Conservation (phyloP, 2,113 vertebrate species). For the Bolborhynchus lineola region DNA sequence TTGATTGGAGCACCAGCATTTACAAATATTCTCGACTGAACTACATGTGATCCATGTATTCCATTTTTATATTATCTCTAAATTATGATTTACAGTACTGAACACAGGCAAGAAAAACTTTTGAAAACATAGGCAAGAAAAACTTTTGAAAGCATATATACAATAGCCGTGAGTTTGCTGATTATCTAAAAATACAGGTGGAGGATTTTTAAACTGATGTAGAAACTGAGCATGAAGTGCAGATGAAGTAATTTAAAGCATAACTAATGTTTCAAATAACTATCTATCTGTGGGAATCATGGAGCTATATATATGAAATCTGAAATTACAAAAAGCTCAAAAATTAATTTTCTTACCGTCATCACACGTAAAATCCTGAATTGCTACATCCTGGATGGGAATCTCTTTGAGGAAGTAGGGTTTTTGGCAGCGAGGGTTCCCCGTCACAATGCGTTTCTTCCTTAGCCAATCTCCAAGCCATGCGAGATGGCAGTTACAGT, state of each 20-base stretch:
- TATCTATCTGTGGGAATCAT: not conserved
- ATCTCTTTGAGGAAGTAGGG: constrained; percentile 98
- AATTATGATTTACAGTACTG: not conserved
- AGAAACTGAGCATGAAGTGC: not conserved
- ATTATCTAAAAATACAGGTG: not conserved
- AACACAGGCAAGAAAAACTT: not conserved
- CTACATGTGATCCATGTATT: not conserved
- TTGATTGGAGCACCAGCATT: not conserved
- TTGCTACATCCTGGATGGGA: constrained; percentile 96
- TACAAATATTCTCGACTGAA: not conserved
- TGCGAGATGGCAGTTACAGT: constrained; percentile 95
- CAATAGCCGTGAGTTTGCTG: not conserved
- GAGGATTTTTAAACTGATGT: not conserved
- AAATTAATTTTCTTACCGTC: constrained; percentile 79
- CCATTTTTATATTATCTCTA: not conserved
- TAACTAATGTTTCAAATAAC: not conserved
- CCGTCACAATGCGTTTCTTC: constrained; percentile 94
- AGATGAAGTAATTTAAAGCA: not conserved
- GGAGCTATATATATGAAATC: not conserved
- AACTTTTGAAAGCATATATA: not conserved
- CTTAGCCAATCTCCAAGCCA: constrained; percentile 98
- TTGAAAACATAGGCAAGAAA: not conserved
- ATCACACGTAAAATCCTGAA: constrained; percentile 97
- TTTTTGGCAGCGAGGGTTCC: constrained; percentile 95
- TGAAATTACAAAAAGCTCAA: not conserved